Conservation (phyloP, 1,140 invertebrate genomes). For the Drosophila tsacasi region DNA sequence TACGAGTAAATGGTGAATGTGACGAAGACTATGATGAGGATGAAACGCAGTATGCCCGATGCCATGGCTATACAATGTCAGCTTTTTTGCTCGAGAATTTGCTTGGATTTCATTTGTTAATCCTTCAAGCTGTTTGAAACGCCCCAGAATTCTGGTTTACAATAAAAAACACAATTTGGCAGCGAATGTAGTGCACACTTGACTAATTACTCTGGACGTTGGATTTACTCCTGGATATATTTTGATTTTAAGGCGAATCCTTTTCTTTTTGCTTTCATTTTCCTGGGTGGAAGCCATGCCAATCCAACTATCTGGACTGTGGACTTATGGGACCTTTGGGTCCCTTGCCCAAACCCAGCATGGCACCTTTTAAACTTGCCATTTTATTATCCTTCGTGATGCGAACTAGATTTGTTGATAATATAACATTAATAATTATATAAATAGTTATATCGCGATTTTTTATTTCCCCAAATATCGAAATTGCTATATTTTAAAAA, state of each 20-base stretch:
- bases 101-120: neutral
- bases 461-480: no score
- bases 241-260: neutral
- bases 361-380: neutral
- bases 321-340: neutral
- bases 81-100: neutral
- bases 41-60: slow-evolving; percentile 71
- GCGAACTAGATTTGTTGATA: neutral
- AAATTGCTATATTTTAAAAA: no score
- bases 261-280: neutral
- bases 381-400: neutral
- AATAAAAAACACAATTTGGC: neutral
- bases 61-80: neutral
- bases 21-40: slow-evolving; percentile 66
- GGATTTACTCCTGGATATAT: neutral
- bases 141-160: neutral
- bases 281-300: neutral
- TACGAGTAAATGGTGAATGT: slow-evolving; percentile 78
- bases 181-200: slow-evolving; percentile 19
- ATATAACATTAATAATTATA: no score
- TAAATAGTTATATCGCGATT: no score
- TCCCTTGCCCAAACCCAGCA: neutral
- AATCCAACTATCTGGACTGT: neutral
- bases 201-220: neutral
- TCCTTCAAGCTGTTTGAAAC: slow-evolving; percentile 1